Base-by-base conservation (phyloP, 2,797 vertebrate genomes). In the Pelobates cultripes region DNA sequence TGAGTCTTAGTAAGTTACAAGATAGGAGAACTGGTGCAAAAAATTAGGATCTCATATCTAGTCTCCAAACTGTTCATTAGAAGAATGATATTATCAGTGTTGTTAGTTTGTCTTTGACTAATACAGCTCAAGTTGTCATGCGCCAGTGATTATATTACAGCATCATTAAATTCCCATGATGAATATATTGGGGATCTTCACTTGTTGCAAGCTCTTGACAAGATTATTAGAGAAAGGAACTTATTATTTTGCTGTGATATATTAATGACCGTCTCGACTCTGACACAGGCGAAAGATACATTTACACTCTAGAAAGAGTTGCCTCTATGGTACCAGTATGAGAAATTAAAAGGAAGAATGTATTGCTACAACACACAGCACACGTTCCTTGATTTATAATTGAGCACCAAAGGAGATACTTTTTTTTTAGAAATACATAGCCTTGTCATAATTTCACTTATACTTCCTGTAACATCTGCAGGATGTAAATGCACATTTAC, bases 361-460 rank as follows among this genome's bases (percentile, higher is more conserved):
- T 55, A 66, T 71, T 17, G 15, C 57, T 75, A 45, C 28, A 78
- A 74, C n/a, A 42, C 76, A 6, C 76, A 70, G 72, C 76, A 53
- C 51, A 44, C 53, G 8, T 41, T 55, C 67, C 45, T 13, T 83
- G 72, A 83, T 79, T 83, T 79, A 79, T 70, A 75, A 83, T 57
- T 70, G 77, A 79, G 70, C 81, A 43, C 66, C 81, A 55, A 44
- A 66, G 15, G 71, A 79, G 81, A 79, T 43, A 40, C 76, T 64
- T 75, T 74, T 80, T 79, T 71, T 64, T 75, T 74, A 79, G 53
- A 60, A 75, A 41, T 70, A 53, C 77, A 66, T 44, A 40, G 15
- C 76, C 71, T 55, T 70, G 66, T 79, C 74, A 83, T 83, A 79
- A 83, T 79, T 79, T 66, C 72, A 66, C 77, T 83, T 83, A 75